Base-by-base conservation (phyloP, 2,888 invertebrate species). In the Leptinotarsa haldemani region DNA sequence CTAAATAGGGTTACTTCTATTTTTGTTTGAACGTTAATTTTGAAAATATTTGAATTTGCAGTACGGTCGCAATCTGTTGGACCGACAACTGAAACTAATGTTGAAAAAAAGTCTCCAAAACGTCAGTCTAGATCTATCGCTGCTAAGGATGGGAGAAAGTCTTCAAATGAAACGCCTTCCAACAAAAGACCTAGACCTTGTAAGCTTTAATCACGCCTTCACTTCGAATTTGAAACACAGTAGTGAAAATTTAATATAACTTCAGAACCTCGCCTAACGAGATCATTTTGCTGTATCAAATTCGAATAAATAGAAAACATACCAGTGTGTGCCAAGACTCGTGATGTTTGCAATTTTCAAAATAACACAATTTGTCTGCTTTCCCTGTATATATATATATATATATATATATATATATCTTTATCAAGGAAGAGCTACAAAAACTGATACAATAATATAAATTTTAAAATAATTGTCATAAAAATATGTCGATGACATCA, bases 61-160 rank as follows among this genome's bases (percentile, higher is more conserved):
- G 91, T 90, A 85, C 91, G 93, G 83, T 93, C 93, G 73, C 92
- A 93, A 86, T 93, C 93, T 74, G 92, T 93, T 81, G 93, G 93
- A 78, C 93, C 93, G 64, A 89, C 88, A 78, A 88, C 89, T 79
- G 89, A 89, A 77, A 74, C 80, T 67, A 79, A 77, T 69, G 83
- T 89, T 69, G 92, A 93, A 84, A 93, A 93, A 88, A 89, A 91
- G 80, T 95, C 95, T 68, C 95, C 95, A 40, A 94, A 94, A 83
- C 92, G 94, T 79, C 93, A 94, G 83, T 92, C 93, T 65, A 91
- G 92, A 84, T 91, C 92, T 20, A 91, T 92, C 53, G 90, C 91
- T 82, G 90, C 91, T 1, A 88, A 91, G 89, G 90, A 91, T 88
- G 91, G 91, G 88, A 90, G 91, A 89, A 92, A 91, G 88, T 91